These are phyloP conservation scores for Pangasius larnaudii DNA, from an alignment of 2,797 vertebrate species.

Conservation along the genomic window DNA sequence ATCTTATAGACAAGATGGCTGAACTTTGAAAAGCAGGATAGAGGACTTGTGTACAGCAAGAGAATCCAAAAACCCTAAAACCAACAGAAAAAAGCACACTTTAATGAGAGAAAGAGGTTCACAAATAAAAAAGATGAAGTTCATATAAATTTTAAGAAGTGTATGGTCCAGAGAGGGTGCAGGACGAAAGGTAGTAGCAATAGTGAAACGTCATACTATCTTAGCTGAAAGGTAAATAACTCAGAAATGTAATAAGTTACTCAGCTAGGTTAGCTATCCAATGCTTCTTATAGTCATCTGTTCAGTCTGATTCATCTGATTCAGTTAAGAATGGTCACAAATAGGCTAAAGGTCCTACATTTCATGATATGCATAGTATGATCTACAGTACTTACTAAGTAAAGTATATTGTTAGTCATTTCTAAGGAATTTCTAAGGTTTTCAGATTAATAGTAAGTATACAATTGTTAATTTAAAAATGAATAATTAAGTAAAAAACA, in stretches of 20 bases:
- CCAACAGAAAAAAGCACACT: constrained; percentile 46
- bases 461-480: not conserved
- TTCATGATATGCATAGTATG: not conserved
- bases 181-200: not conserved
- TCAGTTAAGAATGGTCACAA: not conserved
- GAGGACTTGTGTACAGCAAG: constrained; percentile 86
- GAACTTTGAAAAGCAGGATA: constrained; percentile 89
- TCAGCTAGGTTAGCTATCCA: not conserved
- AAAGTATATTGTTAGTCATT: not conserved
- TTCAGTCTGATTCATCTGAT: not conserved
- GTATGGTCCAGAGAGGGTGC: not conserved
- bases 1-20: constrained; percentile 95
- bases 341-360: not conserved
- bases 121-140: not conserved
- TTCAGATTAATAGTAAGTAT: not conserved
- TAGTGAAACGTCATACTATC: not conserved
- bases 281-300: not conserved
- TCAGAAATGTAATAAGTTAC: not conserved
- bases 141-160: not conserved
- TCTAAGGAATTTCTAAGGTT: not conserved
- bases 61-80: constrained; percentile 78
- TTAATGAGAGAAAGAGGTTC: constrained; percentile 33
- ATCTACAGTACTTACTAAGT: not conserved
- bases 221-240: not conserved
- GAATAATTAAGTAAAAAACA: not conserved